Evolutionary conservation across 2,888 invertebrate species (phyloP).

Genomic region (Allophyes oxyacanthae): DNA sequence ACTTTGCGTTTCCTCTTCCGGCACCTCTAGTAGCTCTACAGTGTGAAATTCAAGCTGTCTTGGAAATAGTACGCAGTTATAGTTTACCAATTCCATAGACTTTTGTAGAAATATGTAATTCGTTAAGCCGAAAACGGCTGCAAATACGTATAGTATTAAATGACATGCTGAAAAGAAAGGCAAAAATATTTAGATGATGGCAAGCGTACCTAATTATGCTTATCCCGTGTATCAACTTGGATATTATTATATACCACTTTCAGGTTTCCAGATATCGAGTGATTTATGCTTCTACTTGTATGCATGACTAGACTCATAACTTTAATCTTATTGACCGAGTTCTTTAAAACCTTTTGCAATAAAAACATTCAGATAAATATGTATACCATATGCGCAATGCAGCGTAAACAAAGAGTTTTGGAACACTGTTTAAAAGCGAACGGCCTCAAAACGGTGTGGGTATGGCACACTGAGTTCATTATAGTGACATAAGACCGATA

Average conservation of each 20-base stretch:
- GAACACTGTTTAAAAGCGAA: constrained; percentile 29
- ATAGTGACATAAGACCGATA: constrained; percentile 54
- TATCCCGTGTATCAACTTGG: too few species aligned
- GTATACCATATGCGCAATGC: too few species aligned
- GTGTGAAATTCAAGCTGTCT: constrained; percentile 72
- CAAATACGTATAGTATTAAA: constrained; percentile 72
- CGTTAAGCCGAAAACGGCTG: constrained; percentile 76
- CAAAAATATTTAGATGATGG: neutral
- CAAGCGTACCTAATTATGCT: too few species aligned
- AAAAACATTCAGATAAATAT: too few species aligned
- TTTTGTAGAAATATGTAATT: constrained; percentile 81
- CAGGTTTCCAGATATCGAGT: too few species aligned
- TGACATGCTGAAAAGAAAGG: constrained; percentile 78
- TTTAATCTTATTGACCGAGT: too few species aligned
- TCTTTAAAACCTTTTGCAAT: too few species aligned
- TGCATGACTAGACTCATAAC: too few species aligned
- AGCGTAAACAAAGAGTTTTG: constrained; percentile 1
- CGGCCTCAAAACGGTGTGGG: constrained; percentile 50
- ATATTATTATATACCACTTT: too few species aligned
- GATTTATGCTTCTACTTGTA: too few species aligned
- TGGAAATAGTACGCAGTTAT: constrained; percentile 77
- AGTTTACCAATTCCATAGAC: constrained; percentile 74
- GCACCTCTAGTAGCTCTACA: constrained; percentile 59
- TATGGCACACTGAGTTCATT: constrained; percentile 48
- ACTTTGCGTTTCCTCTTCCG: constrained; percentile 34